Percentiles rank a stretch among this genome's conserved stretches.
Conservation (phyloP, 2,888 invertebrate genomes). For the Limnephilus rhombicus region DNA sequence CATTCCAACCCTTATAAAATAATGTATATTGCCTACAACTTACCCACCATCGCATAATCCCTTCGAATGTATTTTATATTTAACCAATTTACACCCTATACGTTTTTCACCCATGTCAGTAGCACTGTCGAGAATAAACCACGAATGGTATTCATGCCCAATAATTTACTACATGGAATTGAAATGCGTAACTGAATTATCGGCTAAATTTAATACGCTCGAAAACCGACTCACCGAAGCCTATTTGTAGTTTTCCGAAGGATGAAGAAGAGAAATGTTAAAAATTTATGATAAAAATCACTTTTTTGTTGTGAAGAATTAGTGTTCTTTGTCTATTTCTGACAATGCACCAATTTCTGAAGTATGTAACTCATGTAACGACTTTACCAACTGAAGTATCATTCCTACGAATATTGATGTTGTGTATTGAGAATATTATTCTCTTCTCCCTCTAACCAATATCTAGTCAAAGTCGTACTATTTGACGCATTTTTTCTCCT, state of each 20-base stretch:
- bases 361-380: too few species aligned
- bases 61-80: neutral
- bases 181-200: neutral
- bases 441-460: too few species aligned
- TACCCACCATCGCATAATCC: neutral
- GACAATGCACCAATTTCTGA: too few species aligned
- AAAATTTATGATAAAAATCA: neutral
- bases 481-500: too few species aligned
- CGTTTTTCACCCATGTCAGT: neutral
- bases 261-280: too few species aligned
- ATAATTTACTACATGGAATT: neutral
- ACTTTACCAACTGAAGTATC: too few species aligned
- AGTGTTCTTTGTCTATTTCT: too few species aligned
- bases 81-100: neutral
- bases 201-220: neutral
- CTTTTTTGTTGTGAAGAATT: neutral
- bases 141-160: neutral
- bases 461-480: too few species aligned
- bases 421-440: too few species aligned
- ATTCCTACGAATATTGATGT: too few species aligned
- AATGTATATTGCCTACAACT: neutral
- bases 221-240: neutral
- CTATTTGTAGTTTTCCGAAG: neutral
- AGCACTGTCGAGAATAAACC: neutral
- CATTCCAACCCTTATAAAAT: neutral